phyloP scores from a whole-genome alignment of 2,888 invertebrate species.

The Plebejus melissa region DNA sequence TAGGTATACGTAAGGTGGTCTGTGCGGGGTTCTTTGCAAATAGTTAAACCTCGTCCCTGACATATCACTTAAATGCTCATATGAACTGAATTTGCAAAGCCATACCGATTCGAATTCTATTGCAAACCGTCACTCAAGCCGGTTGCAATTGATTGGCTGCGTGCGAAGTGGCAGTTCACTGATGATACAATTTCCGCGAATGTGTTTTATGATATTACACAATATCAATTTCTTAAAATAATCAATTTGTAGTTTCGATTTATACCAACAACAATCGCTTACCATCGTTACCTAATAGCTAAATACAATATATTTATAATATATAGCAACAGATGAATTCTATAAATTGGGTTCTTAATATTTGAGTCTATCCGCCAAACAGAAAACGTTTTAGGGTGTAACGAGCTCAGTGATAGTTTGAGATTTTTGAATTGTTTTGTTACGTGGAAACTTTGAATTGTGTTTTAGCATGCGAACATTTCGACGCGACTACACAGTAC shows the following conservation, averaged over 20 bases:
- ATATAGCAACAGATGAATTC: not conserved
- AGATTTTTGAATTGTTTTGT: slow-evolving; percentile 18
- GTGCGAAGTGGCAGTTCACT: slow-evolving; percentile 32
- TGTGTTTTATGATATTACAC: not conserved
- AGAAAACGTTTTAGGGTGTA: not conserved
- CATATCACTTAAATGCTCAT: not conserved
- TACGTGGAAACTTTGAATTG: slow-evolving; percentile 11
- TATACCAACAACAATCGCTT: not conserved
- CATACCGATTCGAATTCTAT: slow-evolving; percentile 32
- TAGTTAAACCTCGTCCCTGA: not conserved
- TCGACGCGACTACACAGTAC: not conserved
- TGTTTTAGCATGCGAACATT: slow-evolving; percentile 9
- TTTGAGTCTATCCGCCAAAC: not conserved
- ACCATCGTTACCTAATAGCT: not conserved
- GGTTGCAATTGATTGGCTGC: slow-evolving; percentile 31
- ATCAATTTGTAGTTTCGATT: not conserved
- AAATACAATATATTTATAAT: not conserved
- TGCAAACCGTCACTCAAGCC: slow-evolving; percentile 26
- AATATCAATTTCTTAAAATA: not conserved
- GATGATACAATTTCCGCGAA: slow-evolving; percentile 31
- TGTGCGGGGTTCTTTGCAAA: not conserved
- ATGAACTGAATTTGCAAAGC: slow-evolving; percentile 2
- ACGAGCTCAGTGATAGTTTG: not conserved
- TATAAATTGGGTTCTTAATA: no score
- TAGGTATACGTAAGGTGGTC: not conserved